Base-by-base conservation (phyloP, 2,888 invertebrate species). In the Pegoplata infirma region DNA sequence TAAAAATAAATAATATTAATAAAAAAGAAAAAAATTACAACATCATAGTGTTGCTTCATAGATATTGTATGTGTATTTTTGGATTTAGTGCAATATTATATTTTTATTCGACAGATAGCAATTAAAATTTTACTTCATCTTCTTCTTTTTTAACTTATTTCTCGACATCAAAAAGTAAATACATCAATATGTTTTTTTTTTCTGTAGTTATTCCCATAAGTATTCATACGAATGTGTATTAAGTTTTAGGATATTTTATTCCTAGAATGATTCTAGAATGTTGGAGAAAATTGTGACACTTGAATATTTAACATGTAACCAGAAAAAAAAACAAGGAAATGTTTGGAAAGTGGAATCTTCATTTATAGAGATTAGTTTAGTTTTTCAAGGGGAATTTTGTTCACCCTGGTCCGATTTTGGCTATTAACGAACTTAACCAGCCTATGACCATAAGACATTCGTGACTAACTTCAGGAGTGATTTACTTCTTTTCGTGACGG, bases 231-330 rank as follows among this genome's bases (percentile, higher is more conserved):
- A 3, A 14, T 10, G 12, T 17, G 19, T 58, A 40, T 66, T 55
- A 56, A 59, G 71, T 71, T 76, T 76, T 36, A 64, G 66, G 76
- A 47, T 67, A 72, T 72, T 72, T 67, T 14, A 61, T 56, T 55
- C 51, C 58, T 40, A 25, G 36, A 32, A 46, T 32, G 17, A 55
- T 56, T 19, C 36, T 19, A 23, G 44, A 10, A 56, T 4, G 17
- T 49, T 12, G 7, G 36, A 17, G 16, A 56, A 36, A 44, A 46
- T 25, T 14, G 19, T 16, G 8, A 56, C 40, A 19, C 17, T 19
- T 10, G 25, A 23, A 53, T 6, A 3, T 25, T n/a, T 40, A n/a
- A n/a, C 12, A 40, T 40, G 12, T n/a, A n/a, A 32, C n/a, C n/a
- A n/a, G n/a, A n/a, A n/a, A n/a, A n/a, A n/a, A n/a, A n/a, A n/a